Conservation (phyloP, 2,888 invertebrate genomes). For the Drosophila phalerata region DNA sequence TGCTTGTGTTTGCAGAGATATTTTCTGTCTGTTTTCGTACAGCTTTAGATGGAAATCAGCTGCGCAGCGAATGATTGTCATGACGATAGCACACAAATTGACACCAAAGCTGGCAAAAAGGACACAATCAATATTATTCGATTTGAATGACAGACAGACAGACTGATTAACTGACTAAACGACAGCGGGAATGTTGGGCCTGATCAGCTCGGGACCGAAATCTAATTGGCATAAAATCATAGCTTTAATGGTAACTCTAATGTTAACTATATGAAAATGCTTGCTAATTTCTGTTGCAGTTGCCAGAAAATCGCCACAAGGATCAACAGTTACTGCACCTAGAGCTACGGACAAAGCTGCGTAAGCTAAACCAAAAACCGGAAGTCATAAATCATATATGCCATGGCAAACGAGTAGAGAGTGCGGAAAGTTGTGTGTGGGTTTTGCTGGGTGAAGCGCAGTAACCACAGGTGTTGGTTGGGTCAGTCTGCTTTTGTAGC, state of each 20-base stretch:
- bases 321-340: conserved; percentile 45
- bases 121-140: conserved; percentile 71
- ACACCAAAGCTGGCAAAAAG: conserved; percentile 43
- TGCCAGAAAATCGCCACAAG: conserved; percentile 22
- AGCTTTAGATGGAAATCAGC: conserved; percentile 73
- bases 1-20: conserved; percentile 31
- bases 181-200: conserved; percentile 35
- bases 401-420: conserved; percentile 24
- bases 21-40: conserved; percentile 41
- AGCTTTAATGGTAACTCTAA: conserved; percentile 17
- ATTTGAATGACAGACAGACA: conserved; percentile 62
- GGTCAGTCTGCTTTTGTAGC: conserved; percentile 52
- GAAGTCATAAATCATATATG: conserved; percentile 82
- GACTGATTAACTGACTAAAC: conserved; percentile 14
- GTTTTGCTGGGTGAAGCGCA: conserved; percentile 46
- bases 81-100: conserved; percentile 70
- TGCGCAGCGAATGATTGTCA: conserved; percentile 70
- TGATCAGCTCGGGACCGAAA: conserved; percentile 39
- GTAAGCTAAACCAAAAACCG: conserved; percentile 61
- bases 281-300: conserved; percentile 30
- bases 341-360: conserved; percentile 6
- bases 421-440: conserved; percentile 7
- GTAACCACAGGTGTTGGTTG: conserved; percentile 72
- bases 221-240: conserved; percentile 58
- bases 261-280: conserved; percentile 12